Percentiles rank a stretch among this genome's conserved stretches.
Conservation (phyloP, 1,140 invertebrate genomes). For the Penaeus vannamei region DNA sequence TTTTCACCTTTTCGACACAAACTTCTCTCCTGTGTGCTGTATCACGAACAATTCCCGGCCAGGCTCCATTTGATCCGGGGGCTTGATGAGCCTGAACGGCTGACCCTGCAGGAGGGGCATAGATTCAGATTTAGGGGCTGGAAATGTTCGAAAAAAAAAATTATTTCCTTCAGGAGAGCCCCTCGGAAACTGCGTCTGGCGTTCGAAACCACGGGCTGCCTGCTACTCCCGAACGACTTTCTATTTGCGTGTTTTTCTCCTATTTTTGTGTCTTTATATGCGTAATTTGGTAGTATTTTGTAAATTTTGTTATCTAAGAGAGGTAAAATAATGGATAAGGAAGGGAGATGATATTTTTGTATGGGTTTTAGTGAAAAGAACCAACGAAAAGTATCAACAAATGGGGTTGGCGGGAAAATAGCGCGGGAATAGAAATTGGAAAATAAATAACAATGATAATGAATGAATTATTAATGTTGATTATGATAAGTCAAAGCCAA, state of each 20-base stretch:
- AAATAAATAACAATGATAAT: no score
- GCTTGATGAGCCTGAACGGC: constrained; percentile 53
- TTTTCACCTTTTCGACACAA: constrained; percentile 48
- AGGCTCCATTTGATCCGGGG: constrained; percentile 40
- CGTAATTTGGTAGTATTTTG: background rate
- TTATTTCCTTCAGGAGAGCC: background rate
- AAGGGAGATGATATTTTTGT: background rate
- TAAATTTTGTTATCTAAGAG: background rate
- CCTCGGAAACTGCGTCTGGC: constrained; percentile 26
- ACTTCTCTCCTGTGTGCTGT: constrained; percentile 61
- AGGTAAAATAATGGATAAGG: background rate
- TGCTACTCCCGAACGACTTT: background rate
- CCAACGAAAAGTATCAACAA: constrained; percentile 63
- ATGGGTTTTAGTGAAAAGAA: background rate
- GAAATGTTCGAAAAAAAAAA: constrained; percentile 3
- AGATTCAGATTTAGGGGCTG: background rate
- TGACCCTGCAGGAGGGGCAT: constrained; percentile 63
- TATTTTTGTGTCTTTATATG: background rate
- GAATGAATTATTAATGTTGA: no score
- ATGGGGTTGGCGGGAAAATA: constrained; percentile 45
- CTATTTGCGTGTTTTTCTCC: constrained; percentile 22
- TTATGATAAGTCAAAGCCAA: no score
- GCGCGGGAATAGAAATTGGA: no score
- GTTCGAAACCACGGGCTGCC: constrained; percentile 62
- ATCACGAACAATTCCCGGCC: constrained; percentile 46